Evolutionary conservation across 2,113 vertebrate genomes (phyloP), one percentile per base, ranked within the genome.

Genomic region (Blennius ocellaris): DNA sequence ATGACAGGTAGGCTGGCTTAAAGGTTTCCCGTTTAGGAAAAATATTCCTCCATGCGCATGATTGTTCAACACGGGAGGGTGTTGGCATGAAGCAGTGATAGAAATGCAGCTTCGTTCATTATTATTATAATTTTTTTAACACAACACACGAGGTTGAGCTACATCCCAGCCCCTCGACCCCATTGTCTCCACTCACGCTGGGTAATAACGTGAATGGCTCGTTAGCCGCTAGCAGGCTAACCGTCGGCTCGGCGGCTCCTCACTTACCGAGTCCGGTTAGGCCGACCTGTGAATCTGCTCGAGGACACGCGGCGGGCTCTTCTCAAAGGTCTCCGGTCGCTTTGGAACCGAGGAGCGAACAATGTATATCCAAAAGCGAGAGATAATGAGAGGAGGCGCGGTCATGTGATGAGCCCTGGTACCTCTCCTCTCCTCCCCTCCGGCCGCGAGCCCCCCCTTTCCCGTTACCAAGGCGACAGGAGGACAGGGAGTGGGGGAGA

Each of bases 401-500:
- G 76, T 90, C 84, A 90, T 74, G 87, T 90, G 89, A 89, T 74
- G 49, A 57, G 68, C 76, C 68, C n/a, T 68, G 86, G 83, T 88
- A 84, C 90, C 89, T 87, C 82, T 87, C 60, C 73, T 78, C 72
- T 85, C 79, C 74, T 68, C 73, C 70, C 58, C 80, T 71, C 70
- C 52, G 40, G 68, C 63, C 79, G 37, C 57, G 52, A 85, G 58
- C 82, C 79, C 87, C 87, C 87, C 78, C 73, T 74, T 71, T 65
- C 17, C 53, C 80, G 92, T 94, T 92, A 69, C 87, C 87, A 86
- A 68, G 92, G 83, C 89, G 82, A 94, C 90, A 79, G 76, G 87
- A 86, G 78, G 76, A 89, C 75, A 92, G 87, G 82, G 85, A 82
- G 85, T 83, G 71, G 80, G 21, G 77, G 80, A 82, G 93, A 95